Conservation (phyloP, 2,113 vertebrate genomes). For the Catharus minimus region DNA sequence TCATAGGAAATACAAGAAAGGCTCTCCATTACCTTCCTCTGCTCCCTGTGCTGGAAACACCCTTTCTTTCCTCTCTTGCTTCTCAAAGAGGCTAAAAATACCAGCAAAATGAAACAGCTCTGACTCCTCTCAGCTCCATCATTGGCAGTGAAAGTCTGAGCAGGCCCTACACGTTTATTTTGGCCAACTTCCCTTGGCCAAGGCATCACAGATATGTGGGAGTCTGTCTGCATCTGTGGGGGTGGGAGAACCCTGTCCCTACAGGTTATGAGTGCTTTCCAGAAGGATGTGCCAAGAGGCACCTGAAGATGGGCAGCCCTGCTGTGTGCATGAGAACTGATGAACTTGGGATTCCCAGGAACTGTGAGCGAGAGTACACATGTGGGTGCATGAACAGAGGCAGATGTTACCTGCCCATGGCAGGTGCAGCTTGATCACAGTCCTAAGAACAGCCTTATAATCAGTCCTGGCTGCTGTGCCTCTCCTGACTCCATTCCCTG, state of each 20-base stretch:
- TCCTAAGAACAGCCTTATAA: background rate
- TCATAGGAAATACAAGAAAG: background rate
- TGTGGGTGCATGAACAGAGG: rapidly evolving
- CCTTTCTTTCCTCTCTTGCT: background rate
- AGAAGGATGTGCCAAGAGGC: background rate
- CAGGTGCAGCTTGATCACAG: background rate
- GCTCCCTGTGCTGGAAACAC: background rate
- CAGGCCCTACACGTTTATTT: background rate
- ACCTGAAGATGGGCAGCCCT: background rate
- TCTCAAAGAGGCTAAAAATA: slow-evolving; percentile 10
- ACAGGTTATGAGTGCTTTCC: background rate
- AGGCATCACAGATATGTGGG: rapidly evolving
- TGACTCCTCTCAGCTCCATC: background rate
- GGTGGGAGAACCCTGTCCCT: rapidly evolving
- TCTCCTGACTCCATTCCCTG: background rate
- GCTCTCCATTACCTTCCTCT: background rate
- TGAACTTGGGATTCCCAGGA: background rate
- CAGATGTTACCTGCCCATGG: background rate
- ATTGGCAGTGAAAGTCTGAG: background rate
- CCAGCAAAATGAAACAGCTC: background rate
- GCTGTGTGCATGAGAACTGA: background rate
- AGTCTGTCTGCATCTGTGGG: rapidly evolving
- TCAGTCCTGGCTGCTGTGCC: background rate
- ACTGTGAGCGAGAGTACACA: background rate
- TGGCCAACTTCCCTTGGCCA: background rate